Percentiles rank a stretch among this genome's conserved stretches.
Conservation (phyloP, 2,113 vertebrate genomes). For the Megaleporinus macrocephalus region DNA sequence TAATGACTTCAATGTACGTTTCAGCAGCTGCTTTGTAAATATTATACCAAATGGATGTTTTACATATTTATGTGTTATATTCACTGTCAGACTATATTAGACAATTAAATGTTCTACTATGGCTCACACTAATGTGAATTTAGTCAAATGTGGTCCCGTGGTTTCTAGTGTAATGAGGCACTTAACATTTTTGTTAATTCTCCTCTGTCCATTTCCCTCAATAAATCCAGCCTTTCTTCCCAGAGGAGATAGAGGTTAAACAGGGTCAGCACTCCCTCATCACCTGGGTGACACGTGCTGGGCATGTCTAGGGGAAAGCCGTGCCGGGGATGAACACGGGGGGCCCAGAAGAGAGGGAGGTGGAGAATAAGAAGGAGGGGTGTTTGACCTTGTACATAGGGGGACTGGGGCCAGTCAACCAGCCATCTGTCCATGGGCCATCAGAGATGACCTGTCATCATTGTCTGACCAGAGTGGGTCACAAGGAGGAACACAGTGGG, state of each 20-base stretch:
- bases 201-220: constrained; percentile 28
- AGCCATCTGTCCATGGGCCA: constrained; percentile 77
- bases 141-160: constrained; percentile 2
- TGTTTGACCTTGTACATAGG: constrained; percentile 77
- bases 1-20: neutral
- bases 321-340: constrained; percentile 59
- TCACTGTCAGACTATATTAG: neutral
- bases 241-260: constrained; percentile 48
- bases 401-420: constrained; percentile 57
- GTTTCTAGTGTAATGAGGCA: constrained; percentile 37
- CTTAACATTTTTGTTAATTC: constrained; percentile 44
- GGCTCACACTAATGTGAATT: neutral
- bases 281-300: constrained; percentile 48
- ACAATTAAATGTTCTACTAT: constrained; percentile 12
- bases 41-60: neutral
- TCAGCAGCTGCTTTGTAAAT: neutral
- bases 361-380: constrained; percentile 54
- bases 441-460: constrained; percentile 73
- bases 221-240: constrained; percentile 18
- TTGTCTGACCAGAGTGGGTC: constrained; percentile 68
- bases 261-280: constrained; percentile 40
- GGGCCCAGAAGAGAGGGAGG: constrained; percentile 62
- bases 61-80: neutral
- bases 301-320: constrained; percentile 37
- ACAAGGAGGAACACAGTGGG: constrained; percentile 50